phyloP scores from a whole-genome alignment of 2,113 vertebrate genomes.

The Glareola pratincola region DNA sequence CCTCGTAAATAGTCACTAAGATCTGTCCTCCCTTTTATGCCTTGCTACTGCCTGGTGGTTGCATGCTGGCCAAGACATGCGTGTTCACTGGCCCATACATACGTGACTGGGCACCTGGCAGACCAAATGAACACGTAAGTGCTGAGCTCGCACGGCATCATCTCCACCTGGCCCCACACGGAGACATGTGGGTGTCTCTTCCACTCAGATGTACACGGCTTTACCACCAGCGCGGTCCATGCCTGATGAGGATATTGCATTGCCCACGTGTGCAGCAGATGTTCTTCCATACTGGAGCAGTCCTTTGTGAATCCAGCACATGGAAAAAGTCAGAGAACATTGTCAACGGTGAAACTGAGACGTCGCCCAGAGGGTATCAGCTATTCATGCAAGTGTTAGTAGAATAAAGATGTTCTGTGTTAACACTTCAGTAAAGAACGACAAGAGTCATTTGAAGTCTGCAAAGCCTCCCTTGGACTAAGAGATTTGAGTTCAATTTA shows the following conservation, averaged over 20 bases:
- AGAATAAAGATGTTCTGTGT: constrained; percentile 17
- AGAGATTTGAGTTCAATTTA: constrained; percentile 39
- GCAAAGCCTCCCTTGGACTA: constrained; percentile 20
- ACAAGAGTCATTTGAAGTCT: constrained; percentile 18
- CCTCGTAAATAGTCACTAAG: neutral
- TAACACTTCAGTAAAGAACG: constrained; percentile 35
- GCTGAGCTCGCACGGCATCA: neutral
- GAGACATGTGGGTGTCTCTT: neutral
- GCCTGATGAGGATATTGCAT: neutral
- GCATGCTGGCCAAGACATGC: neutral
- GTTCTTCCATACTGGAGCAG: neutral
- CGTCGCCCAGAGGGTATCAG: neutral
- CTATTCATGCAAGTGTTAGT: neutral
- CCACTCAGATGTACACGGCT: neutral
- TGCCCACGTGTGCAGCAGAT: neutral
- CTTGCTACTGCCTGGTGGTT: neutral
- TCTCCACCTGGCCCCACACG: neutral
- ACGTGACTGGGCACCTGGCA: neutral
- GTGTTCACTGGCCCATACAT: neutral
- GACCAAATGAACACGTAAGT: neutral
- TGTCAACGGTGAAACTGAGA: neutral
- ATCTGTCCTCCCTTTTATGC: neutral
- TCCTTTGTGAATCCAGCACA: neutral
- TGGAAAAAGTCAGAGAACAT: neutral
- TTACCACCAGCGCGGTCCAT: neutral